Evolutionary conservation across 2,797 vertebrate species (phyloP).

Genomic region (Salarias fasciatus): DNA sequence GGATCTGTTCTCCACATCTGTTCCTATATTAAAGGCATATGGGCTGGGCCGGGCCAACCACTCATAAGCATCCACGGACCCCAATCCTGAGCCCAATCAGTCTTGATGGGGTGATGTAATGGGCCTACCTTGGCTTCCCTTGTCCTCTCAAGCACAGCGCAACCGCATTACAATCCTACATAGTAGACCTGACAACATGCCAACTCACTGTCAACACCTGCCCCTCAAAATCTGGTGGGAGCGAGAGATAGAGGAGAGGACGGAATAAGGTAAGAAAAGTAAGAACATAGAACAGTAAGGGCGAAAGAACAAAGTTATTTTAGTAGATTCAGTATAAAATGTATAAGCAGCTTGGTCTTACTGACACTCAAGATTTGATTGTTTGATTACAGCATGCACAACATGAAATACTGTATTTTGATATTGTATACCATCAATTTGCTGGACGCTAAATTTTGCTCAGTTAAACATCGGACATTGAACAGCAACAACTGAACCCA

Average conservation of each 20-base stretch:
- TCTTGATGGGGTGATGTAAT: conserved; percentile 85
- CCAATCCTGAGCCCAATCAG: conserved; percentile 80
- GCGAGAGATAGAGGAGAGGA: conserved; percentile 36
- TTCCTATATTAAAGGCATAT: conserved; percentile 85
- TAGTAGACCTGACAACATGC: conserved; percentile 71
- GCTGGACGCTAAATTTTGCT: too few species aligned
- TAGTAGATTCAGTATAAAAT: too few species aligned
- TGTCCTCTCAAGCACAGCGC: conserved; percentile 65
- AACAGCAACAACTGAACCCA: not conserved
- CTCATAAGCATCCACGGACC: conserved; percentile 67
- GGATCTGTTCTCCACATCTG: conserved; percentile 81
- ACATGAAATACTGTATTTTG: not conserved
- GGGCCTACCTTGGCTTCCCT: conserved; percentile 74
- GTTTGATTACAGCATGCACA: not conserved
- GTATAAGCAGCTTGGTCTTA: too few species aligned
- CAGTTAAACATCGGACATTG: too few species aligned
- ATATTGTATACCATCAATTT: not conserved
- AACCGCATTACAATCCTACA: conserved; percentile 60
- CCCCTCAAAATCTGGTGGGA: conserved; percentile 64
- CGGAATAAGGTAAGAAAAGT: conserved; percentile 18
- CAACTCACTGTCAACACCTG: conserved; percentile 82
- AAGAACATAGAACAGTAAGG: not conserved
- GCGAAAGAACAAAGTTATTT: too few species aligned
- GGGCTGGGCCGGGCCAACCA: conserved; percentile 69
- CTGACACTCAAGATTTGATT: too few species aligned